phyloP scores from a whole-genome alignment of 2,113 vertebrate species.

The Indicator maculatus region DNA sequence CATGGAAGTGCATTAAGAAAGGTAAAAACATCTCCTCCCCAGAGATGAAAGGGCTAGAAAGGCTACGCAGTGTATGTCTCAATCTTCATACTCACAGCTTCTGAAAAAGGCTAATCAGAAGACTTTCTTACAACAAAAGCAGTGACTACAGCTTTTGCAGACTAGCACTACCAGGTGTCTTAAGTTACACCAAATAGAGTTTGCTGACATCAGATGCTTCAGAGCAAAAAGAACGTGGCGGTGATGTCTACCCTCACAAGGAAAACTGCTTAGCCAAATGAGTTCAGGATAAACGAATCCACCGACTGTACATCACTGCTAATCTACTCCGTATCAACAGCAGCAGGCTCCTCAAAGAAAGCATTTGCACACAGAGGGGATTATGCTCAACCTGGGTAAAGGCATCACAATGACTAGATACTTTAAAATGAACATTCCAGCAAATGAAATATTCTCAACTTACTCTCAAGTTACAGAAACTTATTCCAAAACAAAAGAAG shows the following conservation, averaged over 20 bases:
- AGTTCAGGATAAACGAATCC: not conserved
- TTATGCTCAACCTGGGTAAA: not conserved
- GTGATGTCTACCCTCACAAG: not conserved
- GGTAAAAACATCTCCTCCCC: not conserved
- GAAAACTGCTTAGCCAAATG: not conserved
- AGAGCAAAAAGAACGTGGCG: not conserved
- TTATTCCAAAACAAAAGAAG: not conserved
- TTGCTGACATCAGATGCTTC: not conserved
- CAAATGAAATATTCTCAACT: constrained; percentile 1
- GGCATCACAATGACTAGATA: constrained; percentile 10
- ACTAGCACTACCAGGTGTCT: not conserved
- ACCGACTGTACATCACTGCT: not conserved
- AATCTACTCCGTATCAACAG: not conserved
- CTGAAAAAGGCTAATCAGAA: not conserved
- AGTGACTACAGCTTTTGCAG: not conserved
- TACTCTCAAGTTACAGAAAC: constrained; percentile 1
- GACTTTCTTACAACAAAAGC: not conserved
- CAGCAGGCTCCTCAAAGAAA: constrained; percentile 14
- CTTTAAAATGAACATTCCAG: constrained; percentile 14
- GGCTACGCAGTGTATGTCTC: not conserved
- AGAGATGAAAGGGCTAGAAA: constrained; percentile 13
- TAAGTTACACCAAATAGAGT: not conserved
- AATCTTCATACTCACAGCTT: not conserved
- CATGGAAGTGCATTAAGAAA: not conserved
- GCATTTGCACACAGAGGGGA: not conserved